Base-by-base conservation (phyloP, 2,797 vertebrate species). In the Coendou prehensilis region DNA sequence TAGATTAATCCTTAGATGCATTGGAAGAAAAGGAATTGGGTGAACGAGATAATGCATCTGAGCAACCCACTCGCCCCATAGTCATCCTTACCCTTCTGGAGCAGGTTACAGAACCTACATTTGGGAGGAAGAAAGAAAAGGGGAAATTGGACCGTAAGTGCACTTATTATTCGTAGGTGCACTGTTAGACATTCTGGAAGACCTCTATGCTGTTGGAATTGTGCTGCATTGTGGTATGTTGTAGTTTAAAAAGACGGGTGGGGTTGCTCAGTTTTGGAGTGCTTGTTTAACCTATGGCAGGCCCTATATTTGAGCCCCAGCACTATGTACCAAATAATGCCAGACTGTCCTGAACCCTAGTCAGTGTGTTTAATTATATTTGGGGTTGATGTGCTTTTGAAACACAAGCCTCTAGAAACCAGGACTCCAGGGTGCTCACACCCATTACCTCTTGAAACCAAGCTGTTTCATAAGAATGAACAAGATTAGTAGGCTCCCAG, bases 381-480 rank as follows among this genome's bases (percentile, higher is more conserved):
- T 91, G 61, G n/a, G 75, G 64, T 33, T 81, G 33, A 67, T 96
- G 64, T 85, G 64, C 45, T 97, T 95, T 73, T 59, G 76, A 87
- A 96, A 69, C 30, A 82, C 28, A 63, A 47, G 67, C 37, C 54
- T 92, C 45, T 94, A 57, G 63, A 87, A 89, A 33, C 54, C 71
- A 50, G 61, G 22, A 50, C 45, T 83, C 28, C 52, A 95, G 75
- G 52, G 28, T 22, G 79, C 20, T 87, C 28, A 76, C 57, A 87
- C 26, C 26, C 89, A 30, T 87, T 96, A 76, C 45, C 26, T 4
- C 13, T 50, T 76, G 45, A 76, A 50, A 76, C 73, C 45, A 73
- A 78, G 6, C 45, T 97, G 37, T 95, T 94, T 73, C 87, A 30
- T 92, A 78, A 95, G 61, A 95, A 41, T 69, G 18, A 89, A 50